Evolutionary conservation across 2,113 vertebrate species (phyloP), one percentile per base, ranked within the genome.

Genomic region (Sylvilagus bachmani): DNA sequence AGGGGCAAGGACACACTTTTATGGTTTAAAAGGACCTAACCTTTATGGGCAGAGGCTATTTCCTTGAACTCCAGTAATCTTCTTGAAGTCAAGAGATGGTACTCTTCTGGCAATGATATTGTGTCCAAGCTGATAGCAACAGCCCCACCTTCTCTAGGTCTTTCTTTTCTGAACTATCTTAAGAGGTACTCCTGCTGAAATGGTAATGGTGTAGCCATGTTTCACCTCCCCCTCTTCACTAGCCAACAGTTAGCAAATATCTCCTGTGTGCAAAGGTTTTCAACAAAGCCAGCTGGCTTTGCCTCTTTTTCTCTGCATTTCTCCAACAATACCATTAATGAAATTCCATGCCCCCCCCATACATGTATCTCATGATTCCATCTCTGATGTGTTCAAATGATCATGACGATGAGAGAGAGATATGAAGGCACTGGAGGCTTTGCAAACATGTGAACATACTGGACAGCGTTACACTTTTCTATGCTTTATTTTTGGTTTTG

Each of bases 201-300:
- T 2, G 17, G 66, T 10, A 36, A 36, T 10, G 1, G 62, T 22
- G 5, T 10, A 53, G 31, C 29, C 36, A n/a, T 1, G 0, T 17
- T 33, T 31, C 14, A 36, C 53, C 27, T 24, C 8, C 12, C 53
- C 17, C 36, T 27, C 38, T 24, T 10, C 53, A 25, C 49, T 33
- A n/a, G 13, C 5, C 75, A 51, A 3, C 13, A 21, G 25, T 88
- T 14, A 49, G 49, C 38, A 62, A 58, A 8, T 2, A 33, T 3
- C 12, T 2, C 12, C 77, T 21, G 4, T 10, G 11, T 19, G 5
- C 17, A 33, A 36, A n/a, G 31, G 3, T 49, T 77, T 90, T 58
- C 84, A 79, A 12, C 16, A 51, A 64, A 90, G 0, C 25, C 31
- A 24, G 24, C 67, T 33, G 51, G 31, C 58, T 36, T 25, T 53